A percentile compares a stretch with the other conserved stretches of the same genome.
These are phyloP conservation scores for Dichetophora obliterata DNA, from an alignment of 2,888 invertebrate species.

Conservation along the genomic window DNA sequence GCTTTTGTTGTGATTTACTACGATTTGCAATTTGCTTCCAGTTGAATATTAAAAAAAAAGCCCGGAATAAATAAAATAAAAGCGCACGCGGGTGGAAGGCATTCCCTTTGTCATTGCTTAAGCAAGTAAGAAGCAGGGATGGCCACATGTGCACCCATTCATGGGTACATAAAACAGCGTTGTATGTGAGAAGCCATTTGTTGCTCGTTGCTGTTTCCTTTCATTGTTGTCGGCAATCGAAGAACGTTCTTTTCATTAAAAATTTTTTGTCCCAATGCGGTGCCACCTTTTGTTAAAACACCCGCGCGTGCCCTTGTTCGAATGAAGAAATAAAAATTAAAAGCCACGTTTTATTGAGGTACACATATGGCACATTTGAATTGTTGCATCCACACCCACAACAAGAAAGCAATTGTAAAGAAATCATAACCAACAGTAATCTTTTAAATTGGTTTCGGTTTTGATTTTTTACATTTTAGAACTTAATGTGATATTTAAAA, in stretches of 20 bases:
- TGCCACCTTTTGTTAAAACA: slow-evolving; percentile 12
- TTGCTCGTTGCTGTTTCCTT: slow-evolving; percentile 10
- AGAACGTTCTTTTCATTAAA: not conserved
- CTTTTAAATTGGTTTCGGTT: too few relatives aligned
- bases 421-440: too few relatives aligned
- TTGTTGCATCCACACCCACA: slow-evolving; percentile 30
- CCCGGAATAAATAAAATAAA: not conserved
- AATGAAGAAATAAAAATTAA: not conserved
- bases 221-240: not conserved
- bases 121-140: slow-evolving; percentile 2
- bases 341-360: slow-evolving; percentile 8
- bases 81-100: not conserved
- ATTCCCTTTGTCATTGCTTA: not conserved
- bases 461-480: too few relatives aligned
- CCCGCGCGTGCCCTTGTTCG: not conserved
- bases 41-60: not conserved
- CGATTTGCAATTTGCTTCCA: slow-evolving; percentile 4
- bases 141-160: slow-evolving; percentile 28
- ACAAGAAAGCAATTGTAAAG: not conserved
- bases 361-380: slow-evolving; percentile 33
- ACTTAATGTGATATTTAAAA: too few relatives aligned
- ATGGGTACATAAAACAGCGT: not conserved
- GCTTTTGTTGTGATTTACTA: not conserved
- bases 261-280: not conserved
- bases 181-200: not conserved